These are phyloP conservation scores for Steromphala cineraria DNA, from an alignment of 2,888 invertebrate species.

Conservation along the genomic window DNA sequence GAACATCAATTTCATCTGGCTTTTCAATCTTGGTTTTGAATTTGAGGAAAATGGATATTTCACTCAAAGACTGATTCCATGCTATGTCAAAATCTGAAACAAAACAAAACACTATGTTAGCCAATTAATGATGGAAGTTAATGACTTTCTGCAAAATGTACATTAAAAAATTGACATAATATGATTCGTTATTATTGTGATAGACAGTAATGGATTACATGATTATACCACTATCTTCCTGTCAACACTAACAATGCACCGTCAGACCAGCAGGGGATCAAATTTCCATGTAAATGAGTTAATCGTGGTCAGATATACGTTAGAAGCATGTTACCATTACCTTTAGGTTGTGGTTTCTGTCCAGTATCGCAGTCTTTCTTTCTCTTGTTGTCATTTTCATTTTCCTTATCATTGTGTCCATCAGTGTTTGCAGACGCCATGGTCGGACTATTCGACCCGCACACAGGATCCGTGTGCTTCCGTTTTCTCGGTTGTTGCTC, in stretches of 20 bases:
- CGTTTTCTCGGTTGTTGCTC: constrained; percentile 58
- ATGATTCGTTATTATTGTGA: no score
- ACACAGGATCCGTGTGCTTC: constrained; percentile 63
- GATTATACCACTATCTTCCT: no score
- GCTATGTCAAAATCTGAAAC: constrained; percentile 15
- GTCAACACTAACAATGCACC: no score
- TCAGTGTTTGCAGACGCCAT: constrained; percentile 22
- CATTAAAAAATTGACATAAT: no score
- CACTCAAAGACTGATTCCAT: constrained; percentile 63
- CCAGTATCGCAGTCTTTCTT: constrained; percentile 25
- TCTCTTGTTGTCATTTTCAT: constrained; percentile 19
- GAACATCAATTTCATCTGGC: constrained; percentile 52
- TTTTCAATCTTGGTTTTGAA: constrained; percentile 48
- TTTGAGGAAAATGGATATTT: constrained; percentile 52
- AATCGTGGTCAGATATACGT: no score
- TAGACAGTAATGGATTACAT: no score
- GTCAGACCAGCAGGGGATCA: no score
- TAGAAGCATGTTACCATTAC: neutral
- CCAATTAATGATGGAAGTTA: no score
- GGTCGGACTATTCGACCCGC: constrained; percentile 31
- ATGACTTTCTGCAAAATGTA: no score
- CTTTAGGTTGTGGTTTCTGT: neutral
- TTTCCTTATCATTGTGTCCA: neutral
- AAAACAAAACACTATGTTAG: neutral
- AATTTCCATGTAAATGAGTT: no score